Conservation (phyloP, 2,797 vertebrate genomes). For the Hipposideros larvatus region DNA sequence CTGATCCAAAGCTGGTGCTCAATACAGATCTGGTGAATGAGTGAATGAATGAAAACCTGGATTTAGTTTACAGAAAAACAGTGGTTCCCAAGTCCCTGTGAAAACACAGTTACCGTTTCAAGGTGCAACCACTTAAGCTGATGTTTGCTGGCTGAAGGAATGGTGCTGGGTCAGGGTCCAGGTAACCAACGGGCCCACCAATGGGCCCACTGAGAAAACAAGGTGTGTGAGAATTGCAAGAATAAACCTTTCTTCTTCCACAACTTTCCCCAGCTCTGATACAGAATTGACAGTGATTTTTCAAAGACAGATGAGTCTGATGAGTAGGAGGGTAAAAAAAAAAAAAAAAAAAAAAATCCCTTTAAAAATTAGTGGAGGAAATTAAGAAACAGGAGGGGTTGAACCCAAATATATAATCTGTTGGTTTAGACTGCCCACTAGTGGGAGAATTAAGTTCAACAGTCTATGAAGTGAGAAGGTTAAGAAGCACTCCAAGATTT, state of each 20-base stretch:
- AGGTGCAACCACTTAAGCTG: not conserved
- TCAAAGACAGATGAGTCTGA: not conserved
- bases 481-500: not conserved
- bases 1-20: not conserved
- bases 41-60: not conserved
- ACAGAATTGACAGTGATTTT: not conserved
- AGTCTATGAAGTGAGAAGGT: not conserved
- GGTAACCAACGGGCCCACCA: not conserved
- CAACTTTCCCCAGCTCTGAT: not conserved
- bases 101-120: not conserved
- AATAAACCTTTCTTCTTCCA: not conserved
- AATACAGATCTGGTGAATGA: not conserved
- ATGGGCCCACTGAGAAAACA: not conserved
- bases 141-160: not conserved
- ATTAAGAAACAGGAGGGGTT: not conserved
- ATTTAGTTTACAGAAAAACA: not conserved
- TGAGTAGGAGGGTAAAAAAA: not conserved
- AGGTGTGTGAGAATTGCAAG: not conserved
- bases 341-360: not conserved
- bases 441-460: not conserved
- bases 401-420: not conserved
- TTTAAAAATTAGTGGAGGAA: not conserved
- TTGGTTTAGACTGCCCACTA: slow-evolving; percentile 74
- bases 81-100: too few relatives aligned
- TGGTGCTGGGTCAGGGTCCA: not conserved